Base-by-base conservation (phyloP, 2,888 invertebrate genomes). In the Thereva nobilitata region DNA sequence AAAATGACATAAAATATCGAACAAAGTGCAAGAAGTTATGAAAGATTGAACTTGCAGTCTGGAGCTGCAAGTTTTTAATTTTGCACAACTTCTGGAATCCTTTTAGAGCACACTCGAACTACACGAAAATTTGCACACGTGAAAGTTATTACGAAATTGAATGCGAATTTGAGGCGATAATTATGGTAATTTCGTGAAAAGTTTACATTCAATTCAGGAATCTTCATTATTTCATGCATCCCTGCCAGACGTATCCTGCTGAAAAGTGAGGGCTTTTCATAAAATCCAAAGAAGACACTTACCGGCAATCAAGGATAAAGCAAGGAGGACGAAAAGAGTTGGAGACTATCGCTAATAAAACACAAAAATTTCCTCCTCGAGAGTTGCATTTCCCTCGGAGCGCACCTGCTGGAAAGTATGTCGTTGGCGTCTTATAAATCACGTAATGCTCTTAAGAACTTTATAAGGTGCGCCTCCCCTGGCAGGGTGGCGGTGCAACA, bases 371-470 rank as follows among this genome's bases (percentile, higher is more conserved):
- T 41, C 49, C 50, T 61, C 50, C 61, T 23, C 61, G 49, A 38
- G 49, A 61, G 45, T 42, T 49, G 41, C 61, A 50, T 61, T 61
- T 61, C 61, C 61, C 50, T 50, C 50, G 40, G 50, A 61, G 40
- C 50, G 50, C 41, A 61, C 61, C 50, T 50, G 50, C 50, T 41
- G 40, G 50, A 61, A 61, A 50, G 40, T 41, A 61, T 61, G 61
- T 61, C 41, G 61, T 41, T 41, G 50, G 41, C 61, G 41, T 61
- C 50, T 61, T 61, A 61, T 61, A 61, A 61, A 61, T 61, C 61
- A 61, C 61, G 61, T 61, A 61, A 61, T 23, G 61, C 61, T 61
- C 61, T 61, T 61, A 61, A 61, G 61, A 61, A 61, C 50, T 61
- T 61, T 50, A 61, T 61, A 49, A 61, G 50, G 61, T 50, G 50